phyloP scores from a whole-genome alignment of 1,140 invertebrate genomes.

The Saccostrea cuccullata region DNA sequence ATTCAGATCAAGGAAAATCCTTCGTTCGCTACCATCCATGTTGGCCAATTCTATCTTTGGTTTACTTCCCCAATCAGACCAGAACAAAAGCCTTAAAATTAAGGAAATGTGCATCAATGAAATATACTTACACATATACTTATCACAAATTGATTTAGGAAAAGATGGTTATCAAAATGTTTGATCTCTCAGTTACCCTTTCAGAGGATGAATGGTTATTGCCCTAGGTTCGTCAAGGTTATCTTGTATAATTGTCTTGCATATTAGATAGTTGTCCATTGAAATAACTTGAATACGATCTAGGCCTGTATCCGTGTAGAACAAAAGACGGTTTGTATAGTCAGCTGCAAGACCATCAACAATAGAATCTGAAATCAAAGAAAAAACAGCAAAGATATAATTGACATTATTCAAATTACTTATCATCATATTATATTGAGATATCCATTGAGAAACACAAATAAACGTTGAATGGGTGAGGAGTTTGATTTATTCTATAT shows the following conservation, averaged over 20 bases:
- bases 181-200: conserved; percentile 82
- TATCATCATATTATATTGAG: too few species aligned
- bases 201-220: conserved; percentile 92
- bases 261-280: conserved; percentile 86
- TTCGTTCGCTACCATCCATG: conserved; percentile 88
- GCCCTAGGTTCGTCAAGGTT: conserved; percentile 93
- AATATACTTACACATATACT: background rate
- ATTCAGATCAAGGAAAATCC: conserved; percentile 57
- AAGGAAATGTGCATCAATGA: background rate
- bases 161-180: background rate
- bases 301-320: conserved; percentile 70
- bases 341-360: conserved; percentile 73
- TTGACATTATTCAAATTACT: too few species aligned
- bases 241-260: conserved; percentile 86
- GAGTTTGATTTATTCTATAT: too few species aligned
- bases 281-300: conserved; percentile 90
- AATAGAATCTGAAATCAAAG: conserved; percentile 59
- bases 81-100: conserved; percentile 85
- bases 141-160: background rate
- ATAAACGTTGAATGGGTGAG: too few species aligned
- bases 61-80: conserved; percentile 99
- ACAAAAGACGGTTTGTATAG: conserved; percentile 65
- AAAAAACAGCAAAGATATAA: background rate
- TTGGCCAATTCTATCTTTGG: conserved; percentile 95
- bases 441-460: too few species aligned